These are phyloP conservation scores for Andrena trimmerana DNA, from an alignment of 2,888 invertebrate species.

Conservation along the genomic window DNA sequence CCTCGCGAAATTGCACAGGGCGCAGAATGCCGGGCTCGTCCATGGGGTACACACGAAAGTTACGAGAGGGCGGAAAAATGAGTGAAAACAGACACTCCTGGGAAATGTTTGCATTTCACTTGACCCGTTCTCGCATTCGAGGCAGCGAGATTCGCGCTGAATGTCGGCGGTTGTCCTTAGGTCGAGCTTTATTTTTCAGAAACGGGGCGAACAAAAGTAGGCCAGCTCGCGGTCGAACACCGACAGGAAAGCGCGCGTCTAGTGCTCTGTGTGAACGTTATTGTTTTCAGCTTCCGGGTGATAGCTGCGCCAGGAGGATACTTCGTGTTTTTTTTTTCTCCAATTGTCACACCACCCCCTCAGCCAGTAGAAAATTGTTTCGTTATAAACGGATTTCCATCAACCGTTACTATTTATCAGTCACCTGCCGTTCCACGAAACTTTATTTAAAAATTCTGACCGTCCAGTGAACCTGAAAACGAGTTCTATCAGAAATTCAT, in stretches of 20 bases:
- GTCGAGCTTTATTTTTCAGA: slow-evolving; percentile 35
- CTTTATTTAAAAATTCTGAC: slow-evolving; percentile 12
- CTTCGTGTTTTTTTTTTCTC: not conserved
- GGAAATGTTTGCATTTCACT: slow-evolving; percentile 45
- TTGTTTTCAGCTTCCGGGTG: slow-evolving; percentile 29
- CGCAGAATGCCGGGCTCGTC: not conserved
- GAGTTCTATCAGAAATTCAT: slow-evolving; percentile 5
- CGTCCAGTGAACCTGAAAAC: slow-evolving; percentile 1
- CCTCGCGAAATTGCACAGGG: slow-evolving; percentile 2
- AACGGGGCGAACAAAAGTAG: slow-evolving; percentile 43
- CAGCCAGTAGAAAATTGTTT: slow-evolving; percentile 1
- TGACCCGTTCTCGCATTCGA: slow-evolving; percentile 39
- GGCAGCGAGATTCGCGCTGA: slow-evolving; percentile 36
- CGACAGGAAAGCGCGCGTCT: slow-evolving; percentile 1
- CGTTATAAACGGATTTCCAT: slow-evolving; percentile 11
- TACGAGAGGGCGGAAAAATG: slow-evolving; percentile 9
- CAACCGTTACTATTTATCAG: slow-evolving; percentile 3
- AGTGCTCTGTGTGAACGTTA: slow-evolving; percentile 16
- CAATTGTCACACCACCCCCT: no score
- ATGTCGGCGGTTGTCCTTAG: slow-evolving; percentile 44
- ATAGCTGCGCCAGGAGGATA: slow-evolving; percentile 19
- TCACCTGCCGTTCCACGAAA: not conserved
- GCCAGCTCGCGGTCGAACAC: slow-evolving; percentile 12
- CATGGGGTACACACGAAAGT: not conserved
- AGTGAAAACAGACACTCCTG: slow-evolving; percentile 36